Percentiles rank a stretch among this genome's conserved stretches.
Conservation (phyloP, 2,888 invertebrate species). For the Herminia tarsipennalis region DNA sequence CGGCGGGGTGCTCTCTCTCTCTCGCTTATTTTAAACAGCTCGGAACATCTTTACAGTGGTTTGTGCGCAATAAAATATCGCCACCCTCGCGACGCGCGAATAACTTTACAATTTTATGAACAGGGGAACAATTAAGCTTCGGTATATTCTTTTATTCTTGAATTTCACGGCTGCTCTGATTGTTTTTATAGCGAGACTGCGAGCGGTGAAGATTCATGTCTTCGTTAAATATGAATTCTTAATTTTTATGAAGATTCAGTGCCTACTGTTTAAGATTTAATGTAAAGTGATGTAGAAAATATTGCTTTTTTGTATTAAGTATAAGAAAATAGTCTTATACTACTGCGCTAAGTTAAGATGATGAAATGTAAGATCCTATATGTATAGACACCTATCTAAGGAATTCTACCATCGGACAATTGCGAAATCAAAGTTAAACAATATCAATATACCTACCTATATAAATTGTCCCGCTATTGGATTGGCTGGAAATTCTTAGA, state of each 20-base stretch:
- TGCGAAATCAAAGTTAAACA: no score
- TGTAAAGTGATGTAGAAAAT: conserved; percentile 40
- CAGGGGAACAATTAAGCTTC: conserved; percentile 84
- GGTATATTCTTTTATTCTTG: conserved; percentile 79
- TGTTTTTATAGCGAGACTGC: conserved; percentile 72
- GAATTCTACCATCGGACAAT: no score
- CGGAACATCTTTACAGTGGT: conserved; percentile 85
- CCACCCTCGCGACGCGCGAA: conserved; percentile 78
- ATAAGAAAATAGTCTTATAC: no score
- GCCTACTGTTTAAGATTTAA: conserved; percentile 69
- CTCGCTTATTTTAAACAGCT: conserved; percentile 83
- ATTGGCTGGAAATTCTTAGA: no score
- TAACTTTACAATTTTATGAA: conserved; percentile 85
- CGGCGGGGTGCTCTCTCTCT: conserved; percentile 56
- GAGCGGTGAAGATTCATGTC: conserved; percentile 72
- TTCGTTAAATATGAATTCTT: conserved; percentile 82
- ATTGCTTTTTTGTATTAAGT: conserved; percentile 40
- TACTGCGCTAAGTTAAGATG: no score
- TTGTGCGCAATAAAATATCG: conserved; percentile 83
- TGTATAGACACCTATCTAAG: no score
- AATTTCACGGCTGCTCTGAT: conserved; percentile 76
- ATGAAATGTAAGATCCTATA: no score
- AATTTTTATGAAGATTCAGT: conserved; percentile 80
- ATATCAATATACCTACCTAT: no score
- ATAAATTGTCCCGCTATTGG: no score